Base-by-base conservation (phyloP, 2,888 invertebrate genomes). In the Cataglyphis cursor region DNA sequence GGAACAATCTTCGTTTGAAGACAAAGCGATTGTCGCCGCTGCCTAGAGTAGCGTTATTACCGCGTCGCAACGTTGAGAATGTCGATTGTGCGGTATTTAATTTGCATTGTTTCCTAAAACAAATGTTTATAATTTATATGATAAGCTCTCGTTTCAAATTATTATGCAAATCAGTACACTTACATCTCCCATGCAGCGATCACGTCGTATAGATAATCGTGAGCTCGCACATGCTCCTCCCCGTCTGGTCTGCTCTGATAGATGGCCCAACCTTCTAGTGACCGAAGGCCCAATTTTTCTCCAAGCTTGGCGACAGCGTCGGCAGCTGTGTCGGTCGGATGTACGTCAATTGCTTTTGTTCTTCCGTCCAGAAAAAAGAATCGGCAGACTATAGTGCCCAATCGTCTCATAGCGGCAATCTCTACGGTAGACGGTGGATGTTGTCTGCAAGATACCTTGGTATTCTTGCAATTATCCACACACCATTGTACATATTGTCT, bases 291-390 rank as follows among this genome's bases (percentile, higher is more conserved):
- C 73, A 98, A 96, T 94, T 99, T 98, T 94, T 98, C 98, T 0
- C 99, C 98, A 41, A 99, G 96, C 90, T 98, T 97, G 3, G 97
- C 96, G 3, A 99, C 97, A 0, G 99, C 98, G 93, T 99, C 99
- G 31, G 97, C 97, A 0, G 98, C 98, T 3, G 99, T 99, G 94
- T 99, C 99, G 0, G 98, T 98, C 0, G 99, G 98, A 95, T 99
- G 98, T 35, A 99, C 98, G 95, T 99, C 98, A 86, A 99, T 98
- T 0, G 99, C 99, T 95, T 99, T 99, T 0, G 99, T 99, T 80
- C 99, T 97, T 0, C 99, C 98, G 95, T 99, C 99, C 94, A 99
- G 96, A 95, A 99, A 99, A 96, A 98, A 98, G 95, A 99, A 98
- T 68, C 98, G 96, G 94, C 98, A 99, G 0, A 99, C 98, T 89